Evolutionary conservation across 2,797 vertebrate genomes (phyloP).

Genomic region (Rhinoraja longicauda): DNA sequence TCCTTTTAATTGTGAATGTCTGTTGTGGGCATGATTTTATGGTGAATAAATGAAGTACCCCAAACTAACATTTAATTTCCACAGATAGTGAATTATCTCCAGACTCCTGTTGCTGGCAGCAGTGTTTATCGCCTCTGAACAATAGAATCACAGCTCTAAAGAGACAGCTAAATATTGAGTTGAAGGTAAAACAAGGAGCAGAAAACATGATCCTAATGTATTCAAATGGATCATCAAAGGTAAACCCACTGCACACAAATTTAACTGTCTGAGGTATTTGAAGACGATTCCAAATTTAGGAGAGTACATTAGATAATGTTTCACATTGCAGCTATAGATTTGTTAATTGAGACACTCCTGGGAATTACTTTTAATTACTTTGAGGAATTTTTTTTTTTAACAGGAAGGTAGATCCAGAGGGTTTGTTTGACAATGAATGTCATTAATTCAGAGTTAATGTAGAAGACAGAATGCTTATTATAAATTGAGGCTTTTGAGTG

Average conservation of each 20-base stretch:
- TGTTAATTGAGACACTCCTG: background rate
- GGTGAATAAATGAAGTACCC: background rate
- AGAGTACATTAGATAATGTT: background rate
- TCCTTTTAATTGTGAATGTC: background rate
- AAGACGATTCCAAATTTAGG: background rate
- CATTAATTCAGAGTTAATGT: background rate
- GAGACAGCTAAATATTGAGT: slow-evolving; percentile 86
- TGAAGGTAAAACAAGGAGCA: slow-evolving; percentile 88
- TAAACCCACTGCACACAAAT: slow-evolving; percentile 47
- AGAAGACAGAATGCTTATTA: background rate
- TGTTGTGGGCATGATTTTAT: too few species aligned
- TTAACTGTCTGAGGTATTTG: background rate
- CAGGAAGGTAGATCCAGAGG: background rate
- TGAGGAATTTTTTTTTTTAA: background rate
- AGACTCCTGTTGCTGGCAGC: slow-evolving; percentile 63
- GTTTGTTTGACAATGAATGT: background rate
- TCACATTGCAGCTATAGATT: background rate
- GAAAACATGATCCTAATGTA: slow-evolving; percentile 91
- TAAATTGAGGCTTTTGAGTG: background rate
- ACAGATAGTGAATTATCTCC: slow-evolving; percentile 56
- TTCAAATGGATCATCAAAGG: slow-evolving; percentile 69
- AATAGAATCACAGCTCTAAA: slow-evolving; percentile 69
- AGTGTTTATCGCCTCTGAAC: slow-evolving; percentile 58
- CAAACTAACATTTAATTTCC: slow-evolving; percentile 34
- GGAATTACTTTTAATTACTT: too few species aligned